These are phyloP conservation scores for Xyrauchen texanus DNA, from an alignment of 2,113 vertebrate genomes.

Conservation along the genomic window DNA sequence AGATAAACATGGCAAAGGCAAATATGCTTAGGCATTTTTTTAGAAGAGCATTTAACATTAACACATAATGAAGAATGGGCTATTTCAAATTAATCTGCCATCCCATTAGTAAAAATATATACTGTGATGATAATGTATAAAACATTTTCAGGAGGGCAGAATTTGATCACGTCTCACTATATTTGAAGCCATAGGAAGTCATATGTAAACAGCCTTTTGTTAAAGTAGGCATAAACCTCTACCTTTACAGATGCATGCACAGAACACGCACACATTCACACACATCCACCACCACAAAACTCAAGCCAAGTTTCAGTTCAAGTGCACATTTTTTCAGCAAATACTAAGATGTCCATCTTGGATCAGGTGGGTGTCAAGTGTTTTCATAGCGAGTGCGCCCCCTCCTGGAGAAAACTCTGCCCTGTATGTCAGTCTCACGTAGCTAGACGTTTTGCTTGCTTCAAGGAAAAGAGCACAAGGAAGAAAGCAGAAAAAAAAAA, in stretches of 20 bases:
- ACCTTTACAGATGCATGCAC: constrained; percentile 45
- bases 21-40: constrained; percentile 1
- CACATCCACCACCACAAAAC: background rate
- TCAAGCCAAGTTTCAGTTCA: constrained; percentile 25
- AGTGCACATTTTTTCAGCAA: constrained; percentile 19
- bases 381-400: constrained; percentile 39
- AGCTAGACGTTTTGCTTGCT: constrained; percentile 74
- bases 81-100: background rate
- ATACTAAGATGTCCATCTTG: constrained; percentile 25
- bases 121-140: constrained; percentile 53
- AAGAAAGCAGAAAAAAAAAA: constrained; percentile 11
- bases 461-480: constrained; percentile 40
- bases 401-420: constrained; percentile 36
- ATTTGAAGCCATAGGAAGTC: constrained; percentile 25
- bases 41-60: constrained; percentile 25
- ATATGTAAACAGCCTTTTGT: constrained; percentile 18
- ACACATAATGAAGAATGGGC: constrained; percentile 26
- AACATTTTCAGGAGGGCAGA: background rate
- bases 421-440: constrained; percentile 60
- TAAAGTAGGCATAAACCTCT: constrained; percentile 26
- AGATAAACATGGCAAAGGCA: constrained; percentile 46
- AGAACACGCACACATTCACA: background rate
- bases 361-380: constrained; percentile 13
- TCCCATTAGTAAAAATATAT: constrained; percentile 33
- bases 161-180: constrained; percentile 3